Conservation (phyloP, 92 coral and sea anemone species). For the Epizoanthus ramosus region DNA sequence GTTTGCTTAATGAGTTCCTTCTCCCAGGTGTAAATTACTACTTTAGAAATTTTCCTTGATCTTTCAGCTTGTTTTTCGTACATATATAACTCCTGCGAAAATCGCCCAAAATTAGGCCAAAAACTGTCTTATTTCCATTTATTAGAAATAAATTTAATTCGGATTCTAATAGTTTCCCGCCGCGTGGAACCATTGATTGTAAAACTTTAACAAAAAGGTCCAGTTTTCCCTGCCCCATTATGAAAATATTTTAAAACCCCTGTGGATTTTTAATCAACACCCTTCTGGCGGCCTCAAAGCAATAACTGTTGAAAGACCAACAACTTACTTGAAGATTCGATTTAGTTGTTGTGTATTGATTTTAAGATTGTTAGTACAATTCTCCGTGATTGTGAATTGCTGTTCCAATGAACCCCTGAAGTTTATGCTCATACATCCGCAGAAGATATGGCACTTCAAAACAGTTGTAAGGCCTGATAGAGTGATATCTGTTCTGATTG, state of each 20-base stretch:
- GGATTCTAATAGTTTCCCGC: constrained; percentile 9
- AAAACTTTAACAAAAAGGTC: neutral
- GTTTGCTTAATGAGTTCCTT: too few relatives aligned
- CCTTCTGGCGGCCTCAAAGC: neutral
- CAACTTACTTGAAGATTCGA: neutral
- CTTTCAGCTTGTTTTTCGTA: too few relatives aligned
- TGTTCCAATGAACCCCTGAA: neutral
- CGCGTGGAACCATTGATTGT: neutral
- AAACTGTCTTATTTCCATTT: constrained; percentile 21
- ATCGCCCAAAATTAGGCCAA: neutral
- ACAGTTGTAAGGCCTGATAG: neutral
- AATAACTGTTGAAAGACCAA: neutral
- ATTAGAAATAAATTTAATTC: neutral
- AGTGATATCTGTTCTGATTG: neutral
- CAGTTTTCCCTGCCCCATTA: neutral
- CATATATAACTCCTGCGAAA: too few relatives aligned
- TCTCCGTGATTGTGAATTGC: neutral
- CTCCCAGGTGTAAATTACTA: too few relatives aligned
- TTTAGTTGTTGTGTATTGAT: neutral
- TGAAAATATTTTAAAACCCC: constrained; percentile 28
- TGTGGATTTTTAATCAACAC: neutral
- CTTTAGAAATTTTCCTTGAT: too few relatives aligned
- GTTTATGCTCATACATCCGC: neutral
- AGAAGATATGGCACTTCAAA: neutral
- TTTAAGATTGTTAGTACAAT: neutral